Evolutionary conservation across 2,888 invertebrate species (phyloP).

Genomic region (Ophioninae sp.): DNA sequence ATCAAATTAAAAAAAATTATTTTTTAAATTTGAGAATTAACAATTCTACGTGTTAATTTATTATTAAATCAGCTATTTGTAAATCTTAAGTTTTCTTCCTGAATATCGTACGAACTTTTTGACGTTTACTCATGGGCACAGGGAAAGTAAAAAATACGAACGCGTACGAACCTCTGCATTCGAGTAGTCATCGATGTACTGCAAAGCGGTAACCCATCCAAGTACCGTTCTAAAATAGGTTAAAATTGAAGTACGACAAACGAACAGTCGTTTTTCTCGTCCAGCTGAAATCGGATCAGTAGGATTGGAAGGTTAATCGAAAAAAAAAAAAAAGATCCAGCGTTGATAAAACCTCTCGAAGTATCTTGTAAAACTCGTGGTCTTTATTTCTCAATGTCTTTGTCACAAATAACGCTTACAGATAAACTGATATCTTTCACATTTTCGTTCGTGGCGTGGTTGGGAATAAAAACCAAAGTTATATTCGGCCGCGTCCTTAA

Average conservation of each 20-base stretch:
- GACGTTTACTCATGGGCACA: too few relatives aligned
- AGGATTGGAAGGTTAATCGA: background rate
- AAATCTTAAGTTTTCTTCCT: too few relatives aligned
- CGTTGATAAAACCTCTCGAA: background rate
- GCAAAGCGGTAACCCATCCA: too few relatives aligned
- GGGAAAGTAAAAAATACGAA: too few relatives aligned
- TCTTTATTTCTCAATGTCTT: constrained; percentile 70
- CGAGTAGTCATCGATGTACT: too few relatives aligned
- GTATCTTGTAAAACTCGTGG: constrained; percentile 71
- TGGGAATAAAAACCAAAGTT: constrained; percentile 22
- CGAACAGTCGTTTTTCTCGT: background rate
- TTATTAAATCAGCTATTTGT: too few relatives aligned
- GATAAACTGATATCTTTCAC: constrained; percentile 53
- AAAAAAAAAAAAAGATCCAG: background rate
- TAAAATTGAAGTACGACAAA: background rate
- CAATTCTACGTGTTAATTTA: too few relatives aligned
- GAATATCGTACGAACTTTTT: too few relatives aligned
- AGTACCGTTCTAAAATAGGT: too few relatives aligned
- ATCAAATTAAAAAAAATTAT: too few relatives aligned
- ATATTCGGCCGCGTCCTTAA: constrained; percentile 4
- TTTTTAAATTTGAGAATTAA: too few relatives aligned
- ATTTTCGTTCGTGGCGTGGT: constrained; percentile 26
- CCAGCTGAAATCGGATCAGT: background rate
- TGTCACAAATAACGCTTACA: constrained; percentile 58
- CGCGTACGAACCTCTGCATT: too few relatives aligned